Conservation (phyloP, 2,113 vertebrate species). For the Diadophis punctatus region DNA sequence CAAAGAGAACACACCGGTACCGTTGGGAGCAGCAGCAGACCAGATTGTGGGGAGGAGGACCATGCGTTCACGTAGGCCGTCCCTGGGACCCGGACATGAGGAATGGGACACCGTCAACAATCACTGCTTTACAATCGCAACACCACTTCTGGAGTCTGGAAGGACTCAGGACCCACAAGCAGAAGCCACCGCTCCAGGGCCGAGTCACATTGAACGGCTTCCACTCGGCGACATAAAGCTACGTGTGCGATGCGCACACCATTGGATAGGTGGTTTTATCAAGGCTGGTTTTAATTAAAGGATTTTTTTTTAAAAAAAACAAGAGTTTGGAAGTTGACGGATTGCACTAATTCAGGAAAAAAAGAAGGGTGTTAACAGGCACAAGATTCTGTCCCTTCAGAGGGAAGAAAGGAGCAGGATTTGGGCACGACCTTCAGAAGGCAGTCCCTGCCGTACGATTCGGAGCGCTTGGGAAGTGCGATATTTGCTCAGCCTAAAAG, state of each 20-base stretch:
- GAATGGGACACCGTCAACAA: neutral
- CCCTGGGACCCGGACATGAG: neutral
- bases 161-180: neutral
- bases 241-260: neutral
- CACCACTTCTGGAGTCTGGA: fast-evolving
- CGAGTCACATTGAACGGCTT: neutral
- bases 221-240: neutral
- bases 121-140: neutral
- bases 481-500: constrained; percentile 45
- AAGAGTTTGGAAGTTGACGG: constrained; percentile 41
- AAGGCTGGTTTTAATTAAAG: neutral
- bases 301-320: neutral
- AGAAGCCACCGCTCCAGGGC: neutral
- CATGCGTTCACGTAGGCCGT: neutral
- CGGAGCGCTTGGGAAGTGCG: constrained; percentile 43
- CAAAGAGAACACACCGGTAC: neutral
- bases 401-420: neutral
- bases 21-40: neutral
- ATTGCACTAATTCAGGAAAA: constrained; percentile 42
- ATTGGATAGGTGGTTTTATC: neutral
- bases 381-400: constrained; percentile 45
- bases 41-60: constrained; percentile 6
- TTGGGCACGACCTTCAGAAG: constrained; percentile 8
- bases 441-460: constrained; percentile 29
- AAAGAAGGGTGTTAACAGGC: constrained; percentile 29